Evolutionary conservation across 53 echinoderm and acorn worm genomes (phyloP).

Genomic region (Crossaster papposus): DNA sequence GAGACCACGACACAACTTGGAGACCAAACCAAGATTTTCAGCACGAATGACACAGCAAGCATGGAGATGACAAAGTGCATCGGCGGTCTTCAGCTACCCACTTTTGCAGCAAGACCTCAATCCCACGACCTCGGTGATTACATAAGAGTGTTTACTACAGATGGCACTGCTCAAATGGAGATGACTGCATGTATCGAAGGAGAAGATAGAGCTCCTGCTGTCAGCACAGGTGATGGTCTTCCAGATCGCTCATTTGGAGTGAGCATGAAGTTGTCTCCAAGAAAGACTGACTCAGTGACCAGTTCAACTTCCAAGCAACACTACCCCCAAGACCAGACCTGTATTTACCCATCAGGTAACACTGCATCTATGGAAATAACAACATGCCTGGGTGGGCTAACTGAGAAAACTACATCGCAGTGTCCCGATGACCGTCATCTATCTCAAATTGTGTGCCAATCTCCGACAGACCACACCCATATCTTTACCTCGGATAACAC

Average conservation of each 20-base stretch:
- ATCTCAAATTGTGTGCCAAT: neutral
- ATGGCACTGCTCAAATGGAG: constrained; percentile 35
- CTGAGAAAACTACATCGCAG: neutral
- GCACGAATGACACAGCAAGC: constrained; percentile 38
- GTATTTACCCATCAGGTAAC: constrained; percentile 23
- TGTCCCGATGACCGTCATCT: neutral
- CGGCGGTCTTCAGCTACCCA: constrained; percentile 9
- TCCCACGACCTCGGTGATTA: constrained; percentile 3
- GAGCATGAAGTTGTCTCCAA: neutral
- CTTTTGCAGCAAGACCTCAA: constrained; percentile 9
- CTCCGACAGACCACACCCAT: constrained; percentile 59
- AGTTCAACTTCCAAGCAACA: neutral
- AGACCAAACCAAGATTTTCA: constrained; percentile 48
- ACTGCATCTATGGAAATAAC: constrained; percentile 52
- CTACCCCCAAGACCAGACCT: constrained; percentile 48
- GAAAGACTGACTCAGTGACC: neutral
- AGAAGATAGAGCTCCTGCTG: neutral
- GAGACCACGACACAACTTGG: neutral
- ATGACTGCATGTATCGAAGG: constrained; percentile 57
- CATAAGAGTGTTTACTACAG: constrained; percentile 32
- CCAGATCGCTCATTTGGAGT: neutral
- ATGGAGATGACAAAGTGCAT: constrained; percentile 68
- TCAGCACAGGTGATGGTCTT: neutral
- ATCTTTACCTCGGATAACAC: constrained; percentile 57
- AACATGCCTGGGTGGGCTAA: constrained; percentile 42